These are phyloP conservation scores for Stegodyphus dumicola DNA, from an alignment of 1,140 invertebrate species.

Conservation along the genomic window DNA sequence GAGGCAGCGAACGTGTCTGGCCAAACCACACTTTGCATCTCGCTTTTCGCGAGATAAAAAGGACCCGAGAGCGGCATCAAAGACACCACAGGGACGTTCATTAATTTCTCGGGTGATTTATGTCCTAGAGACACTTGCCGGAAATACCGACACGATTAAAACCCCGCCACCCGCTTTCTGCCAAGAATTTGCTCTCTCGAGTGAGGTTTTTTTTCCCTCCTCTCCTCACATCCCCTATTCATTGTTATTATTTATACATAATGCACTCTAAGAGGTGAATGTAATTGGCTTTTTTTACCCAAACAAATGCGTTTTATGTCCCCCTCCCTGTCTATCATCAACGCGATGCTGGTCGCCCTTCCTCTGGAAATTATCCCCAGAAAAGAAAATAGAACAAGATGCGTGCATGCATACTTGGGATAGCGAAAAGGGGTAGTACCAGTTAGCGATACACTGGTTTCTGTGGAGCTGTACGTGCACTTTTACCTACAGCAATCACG, in stretches of 20 bases:
- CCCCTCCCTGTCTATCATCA: too few species aligned
- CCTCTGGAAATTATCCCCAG: too few species aligned
- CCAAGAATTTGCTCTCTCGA: constrained; percentile 46
- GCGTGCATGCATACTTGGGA: too few species aligned
- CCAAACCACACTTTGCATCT: constrained; percentile 24
- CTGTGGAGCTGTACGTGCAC: too few species aligned
- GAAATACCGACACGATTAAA: constrained; percentile 50
- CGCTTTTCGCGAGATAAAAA: constrained; percentile 52
- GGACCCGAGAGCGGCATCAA: constrained; percentile 32
- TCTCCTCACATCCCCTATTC: too few species aligned
- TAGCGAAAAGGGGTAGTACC: too few species aligned
- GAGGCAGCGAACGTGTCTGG: constrained; percentile 6
- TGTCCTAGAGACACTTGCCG: constrained; percentile 49
- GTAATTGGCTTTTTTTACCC: constrained; percentile 16
- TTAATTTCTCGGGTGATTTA: constrained; percentile 59
- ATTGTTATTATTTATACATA: constrained; percentile 56
- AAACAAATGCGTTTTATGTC: too few species aligned
- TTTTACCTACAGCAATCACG: too few species aligned
- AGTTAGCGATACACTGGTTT: too few species aligned
- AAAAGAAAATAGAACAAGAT: too few species aligned
- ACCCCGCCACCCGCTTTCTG: constrained; percentile 9
- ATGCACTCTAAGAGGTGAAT: constrained; percentile 13
- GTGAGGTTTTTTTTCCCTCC: constrained; percentile 4
- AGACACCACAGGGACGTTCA: constrained; percentile 50
- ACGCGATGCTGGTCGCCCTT: too few species aligned